These are phyloP conservation scores for Aplodontia rufa DNA, from an alignment of 2,113 vertebrate species.

Conservation along the genomic window DNA sequence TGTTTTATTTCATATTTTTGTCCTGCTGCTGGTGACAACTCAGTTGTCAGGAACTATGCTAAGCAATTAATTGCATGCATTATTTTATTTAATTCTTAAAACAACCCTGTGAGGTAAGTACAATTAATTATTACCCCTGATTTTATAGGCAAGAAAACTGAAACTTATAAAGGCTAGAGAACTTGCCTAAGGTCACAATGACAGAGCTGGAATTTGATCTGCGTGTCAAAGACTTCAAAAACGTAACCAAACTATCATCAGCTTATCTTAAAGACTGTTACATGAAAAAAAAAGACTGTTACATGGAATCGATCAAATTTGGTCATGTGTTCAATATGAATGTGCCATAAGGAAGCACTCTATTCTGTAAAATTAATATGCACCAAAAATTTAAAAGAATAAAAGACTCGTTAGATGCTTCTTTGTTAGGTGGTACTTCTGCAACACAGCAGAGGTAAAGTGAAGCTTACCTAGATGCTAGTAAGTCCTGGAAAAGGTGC, in stretches of 20 bases:
- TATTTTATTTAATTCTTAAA: constrained; percentile 33
- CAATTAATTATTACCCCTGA: neutral
- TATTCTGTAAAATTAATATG: no score
- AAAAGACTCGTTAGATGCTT: neutral
- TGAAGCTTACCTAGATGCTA: neutral
- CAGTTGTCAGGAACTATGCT: neutral
- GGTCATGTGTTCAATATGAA: no score
- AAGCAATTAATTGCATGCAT: neutral
- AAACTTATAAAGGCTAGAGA: neutral
- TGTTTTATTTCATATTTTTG: neutral
- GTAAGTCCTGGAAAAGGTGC: neutral
- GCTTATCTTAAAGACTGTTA: neutral
- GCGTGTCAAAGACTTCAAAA: constrained; percentile 15
- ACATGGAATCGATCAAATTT: no score
- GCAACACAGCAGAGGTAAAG: neutral
- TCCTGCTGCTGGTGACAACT: neutral
- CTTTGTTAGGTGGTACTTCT: neutral
- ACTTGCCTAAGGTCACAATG: neutral
- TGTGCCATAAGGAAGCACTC: no score
- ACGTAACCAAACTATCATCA: neutral
- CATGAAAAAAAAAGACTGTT: no score
- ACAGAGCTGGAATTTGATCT: constrained; percentile 3
- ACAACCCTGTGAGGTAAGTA: neutral
- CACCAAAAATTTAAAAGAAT: no score
- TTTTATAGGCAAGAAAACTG: neutral